Conservation (phyloP, 2,888 invertebrate genomes). For the Drosophila multiciliata region DNA sequence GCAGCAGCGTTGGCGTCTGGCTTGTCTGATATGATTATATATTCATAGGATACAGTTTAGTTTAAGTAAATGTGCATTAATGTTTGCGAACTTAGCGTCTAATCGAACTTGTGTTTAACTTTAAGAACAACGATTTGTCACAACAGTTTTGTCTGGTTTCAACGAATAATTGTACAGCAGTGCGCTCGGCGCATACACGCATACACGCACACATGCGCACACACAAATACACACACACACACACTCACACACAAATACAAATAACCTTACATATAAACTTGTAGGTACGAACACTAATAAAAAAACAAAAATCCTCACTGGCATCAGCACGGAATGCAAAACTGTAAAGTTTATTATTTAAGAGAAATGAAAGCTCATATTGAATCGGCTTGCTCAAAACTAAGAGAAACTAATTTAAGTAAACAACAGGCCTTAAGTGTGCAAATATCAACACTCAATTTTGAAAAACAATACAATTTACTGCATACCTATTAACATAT, state of each 20-base stretch:
- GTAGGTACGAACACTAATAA: conserved; percentile 18
- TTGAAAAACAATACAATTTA: conserved; percentile 55
- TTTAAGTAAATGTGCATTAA: conserved; percentile 70
- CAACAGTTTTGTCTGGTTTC: conserved; percentile 82
- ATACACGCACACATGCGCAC: neutral
- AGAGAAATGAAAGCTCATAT: conserved; percentile 40
- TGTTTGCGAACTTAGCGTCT: conserved; percentile 51
- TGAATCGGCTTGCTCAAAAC: conserved; percentile 60
- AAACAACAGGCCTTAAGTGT: conserved; percentile 79
- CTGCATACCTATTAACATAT: conserved; percentile 31
- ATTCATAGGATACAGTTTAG: conserved; percentile 63
- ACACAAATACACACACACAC: neutral
- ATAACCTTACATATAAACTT: conserved; percentile 3
- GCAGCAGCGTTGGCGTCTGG: conserved; percentile 44
- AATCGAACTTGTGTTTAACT: conserved; percentile 48
- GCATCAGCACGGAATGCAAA: conserved; percentile 26
- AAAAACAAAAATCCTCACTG: conserved; percentile 14
- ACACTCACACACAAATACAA: neutral
- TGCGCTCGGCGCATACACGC: conserved; percentile 44
- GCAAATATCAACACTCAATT: conserved; percentile 73
- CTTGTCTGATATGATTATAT: conserved; percentile 62
- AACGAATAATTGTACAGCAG: conserved; percentile 53
- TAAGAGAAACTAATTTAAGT: conserved; percentile 44
- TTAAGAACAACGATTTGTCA: conserved; percentile 33
- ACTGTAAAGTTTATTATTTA: conserved; percentile 43